Evolutionary conservation across 2,888 invertebrate genomes (phyloP), one percentile per base, ranked within the genome.

Genomic region (Dasysyrphus albostriatus): DNA sequence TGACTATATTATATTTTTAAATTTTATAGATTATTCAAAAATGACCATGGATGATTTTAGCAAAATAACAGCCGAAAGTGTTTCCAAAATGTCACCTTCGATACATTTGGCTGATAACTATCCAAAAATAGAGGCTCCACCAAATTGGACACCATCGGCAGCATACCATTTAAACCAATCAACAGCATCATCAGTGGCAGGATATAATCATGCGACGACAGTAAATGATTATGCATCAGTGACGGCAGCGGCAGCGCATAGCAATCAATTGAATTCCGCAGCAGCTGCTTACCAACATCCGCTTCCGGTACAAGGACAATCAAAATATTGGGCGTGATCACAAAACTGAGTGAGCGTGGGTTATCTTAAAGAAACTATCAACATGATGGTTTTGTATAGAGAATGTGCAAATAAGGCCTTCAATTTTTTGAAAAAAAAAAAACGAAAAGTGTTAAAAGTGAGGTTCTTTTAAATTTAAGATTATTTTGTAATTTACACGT

Each of bases 11-110:
- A 14, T 42, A 14, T 5, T 6, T 1, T 24, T 1, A 1, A 24
- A 1, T 5, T 9, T 42, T 63, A 10, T 63, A 93, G 95, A 95
- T 89, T 94, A 94, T 42, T 93, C 94, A 16, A 95, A 95, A 88
- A 90, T 93, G 59, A 90, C 91, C 44, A 92, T 93, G 51, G 93
- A 93, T 84, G 92, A 94, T 54, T 92, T 94, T 88, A 93, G 94
- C 0, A 95, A 94, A 80, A 89, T 93, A 10, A 91, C 93, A 7
- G 91, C 91, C 39, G 93, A 93, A 78, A 91, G 92, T 88, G 92
- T 92, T 32, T 90, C 92, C 16, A 93, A 93, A 91, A 93, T 93
- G 89, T 91, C 92, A 80, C 92, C 93, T 61, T 91, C 91, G 12
- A 80, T 92, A 51, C 92, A 92, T 81, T 89, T 92, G 61, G 90